phyloP scores from a whole-genome alignment of 1,140 invertebrate genomes.

The Drosophila cardini region DNA sequence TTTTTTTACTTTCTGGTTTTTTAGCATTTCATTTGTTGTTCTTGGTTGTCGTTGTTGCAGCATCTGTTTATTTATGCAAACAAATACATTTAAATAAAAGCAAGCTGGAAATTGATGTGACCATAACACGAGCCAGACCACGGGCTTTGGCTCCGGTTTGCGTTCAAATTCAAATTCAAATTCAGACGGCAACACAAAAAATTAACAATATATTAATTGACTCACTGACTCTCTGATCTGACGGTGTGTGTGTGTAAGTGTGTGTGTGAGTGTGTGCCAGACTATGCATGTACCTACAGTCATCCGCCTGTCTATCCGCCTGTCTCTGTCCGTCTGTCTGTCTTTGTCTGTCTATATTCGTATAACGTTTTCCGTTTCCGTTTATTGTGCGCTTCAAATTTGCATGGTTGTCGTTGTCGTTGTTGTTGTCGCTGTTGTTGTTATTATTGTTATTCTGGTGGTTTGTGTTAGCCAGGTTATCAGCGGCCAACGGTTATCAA shows the following conservation, averaged over 20 bases:
- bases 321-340: conserved; percentile 27
- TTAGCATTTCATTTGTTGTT: conserved; percentile 19
- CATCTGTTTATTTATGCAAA: conserved; percentile 70
- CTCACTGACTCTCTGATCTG: conserved; percentile 68
- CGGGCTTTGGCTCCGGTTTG: neutral
- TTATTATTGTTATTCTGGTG: conserved; percentile 1
- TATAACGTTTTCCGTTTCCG: conserved; percentile 74
- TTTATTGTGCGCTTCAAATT: conserved; percentile 48
- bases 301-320: conserved; percentile 21
- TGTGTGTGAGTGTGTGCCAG: conserved; percentile 1
- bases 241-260: neutral
- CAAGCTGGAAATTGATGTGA: conserved; percentile 51
- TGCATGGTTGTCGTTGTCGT: conserved; percentile 46
- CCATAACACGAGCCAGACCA: conserved; percentile 65
- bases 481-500: conserved; percentile 32
- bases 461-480: conserved; percentile 18
- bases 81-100: conserved; percentile 69
- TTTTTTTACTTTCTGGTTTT: conserved; percentile 3
- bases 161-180: conserved; percentile 5
- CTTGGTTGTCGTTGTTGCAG: no score
- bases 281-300: conserved; percentile 9
- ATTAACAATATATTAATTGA: conserved; percentile 70
- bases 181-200: conserved; percentile 29
- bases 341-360: conserved; percentile 36
- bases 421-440: no score